Conservation (phyloP, 23 tunicate genomes). For the Trididemnum miniatum region DNA sequence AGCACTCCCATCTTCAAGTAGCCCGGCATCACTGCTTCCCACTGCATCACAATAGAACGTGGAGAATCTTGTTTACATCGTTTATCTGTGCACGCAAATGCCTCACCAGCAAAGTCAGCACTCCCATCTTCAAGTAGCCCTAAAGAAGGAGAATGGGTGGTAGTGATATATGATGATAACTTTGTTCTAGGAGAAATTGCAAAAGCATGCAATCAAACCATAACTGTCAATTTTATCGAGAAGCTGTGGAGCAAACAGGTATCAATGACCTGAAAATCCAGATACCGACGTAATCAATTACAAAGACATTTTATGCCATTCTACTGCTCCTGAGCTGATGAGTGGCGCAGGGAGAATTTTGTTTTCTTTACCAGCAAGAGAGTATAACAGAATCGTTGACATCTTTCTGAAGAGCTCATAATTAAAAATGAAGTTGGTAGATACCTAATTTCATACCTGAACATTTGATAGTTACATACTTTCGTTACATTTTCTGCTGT, state of each 20-base stretch:
- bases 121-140: background rate
- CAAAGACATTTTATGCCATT: background rate
- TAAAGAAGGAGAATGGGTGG: background rate
- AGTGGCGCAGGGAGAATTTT: background rate
- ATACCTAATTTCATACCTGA: no score
- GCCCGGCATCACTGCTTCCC: no score
- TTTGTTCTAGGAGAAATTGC: background rate
- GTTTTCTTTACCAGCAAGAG: background rate
- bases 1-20: no score
- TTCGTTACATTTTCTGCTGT: no score
- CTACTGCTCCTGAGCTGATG: background rate
- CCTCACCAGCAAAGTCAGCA: background rate
- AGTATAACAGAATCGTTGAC: background rate
- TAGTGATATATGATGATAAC: background rate
- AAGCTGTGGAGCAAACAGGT: background rate
- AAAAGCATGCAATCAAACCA: background rate
- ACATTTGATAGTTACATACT: no score
- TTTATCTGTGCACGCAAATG: background rate
- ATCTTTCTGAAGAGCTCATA: background rate
- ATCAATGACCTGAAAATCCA: background rate
- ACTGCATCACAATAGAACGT: background rate
- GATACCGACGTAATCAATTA: background rate
- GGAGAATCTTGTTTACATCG: background rate
- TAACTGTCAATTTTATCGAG: background rate
- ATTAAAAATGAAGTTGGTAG: no score